Base-by-base conservation (phyloP, 1,140 invertebrate species). In the Chrysomallon squamiferum region DNA sequence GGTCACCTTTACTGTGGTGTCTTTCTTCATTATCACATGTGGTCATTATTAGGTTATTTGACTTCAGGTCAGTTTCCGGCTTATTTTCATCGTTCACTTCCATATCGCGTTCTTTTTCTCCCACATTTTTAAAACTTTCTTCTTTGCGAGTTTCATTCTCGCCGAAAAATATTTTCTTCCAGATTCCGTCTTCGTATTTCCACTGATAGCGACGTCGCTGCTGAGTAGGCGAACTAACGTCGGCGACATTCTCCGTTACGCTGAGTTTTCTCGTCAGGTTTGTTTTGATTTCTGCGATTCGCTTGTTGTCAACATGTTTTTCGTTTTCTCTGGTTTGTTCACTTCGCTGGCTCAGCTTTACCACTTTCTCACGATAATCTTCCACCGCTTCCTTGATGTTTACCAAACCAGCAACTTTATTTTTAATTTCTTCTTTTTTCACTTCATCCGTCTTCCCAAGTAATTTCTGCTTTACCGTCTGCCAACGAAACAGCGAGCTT, bases 391-490 rank as follows among this genome's bases (percentile, higher is more conserved):
- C 29, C 50, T 54, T 30, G 22, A 54, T 30, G 50, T 30, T 54
- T 30, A 25, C 50, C 18, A 27, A 30, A 54, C 22, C 25, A 11
- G 50, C n/a, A 15, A 30, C 22, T 54, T 13, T 30, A 27, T 18
- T 54, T 15, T 54, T 54, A 15, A 22, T 30, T 11, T 54, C 29
- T 22, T 20, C 50, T 54, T 27, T 54, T 25, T 30, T 54, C 22
- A 54, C n/a, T 7, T 54, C 29, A 15, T 27, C 29, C 9, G 50
- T 15, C 29, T 54, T 54, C 22, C 50, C 15, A 9, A 54, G 50
- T 15, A 54, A 54, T 54, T 54, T 54, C 22, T 54, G 22, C 29
- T 54, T 54, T 18, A 54, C 50, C 1, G 50, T 54, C 50, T 54
- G 50, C 50, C 50, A 54, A 22, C 29, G 50, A 30, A 27, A 30